Percentiles rank a stretch among this genome's conserved stretches.
Conservation (phyloP, 2,888 invertebrate species). For the Conus canariensis region DNA sequence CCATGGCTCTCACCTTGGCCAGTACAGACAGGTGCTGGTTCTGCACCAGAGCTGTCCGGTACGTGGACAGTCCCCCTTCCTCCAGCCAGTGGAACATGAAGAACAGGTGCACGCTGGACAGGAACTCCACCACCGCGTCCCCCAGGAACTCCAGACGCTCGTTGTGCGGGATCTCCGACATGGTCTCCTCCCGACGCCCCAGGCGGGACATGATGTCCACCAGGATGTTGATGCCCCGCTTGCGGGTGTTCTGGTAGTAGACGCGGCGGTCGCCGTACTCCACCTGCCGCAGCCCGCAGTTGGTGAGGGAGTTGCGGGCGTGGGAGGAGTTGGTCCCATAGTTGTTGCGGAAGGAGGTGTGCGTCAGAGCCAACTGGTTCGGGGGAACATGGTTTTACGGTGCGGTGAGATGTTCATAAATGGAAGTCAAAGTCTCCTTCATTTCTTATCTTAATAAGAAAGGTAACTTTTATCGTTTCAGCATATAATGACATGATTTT, state of each 20-base stretch:
- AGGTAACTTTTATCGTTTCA: too few relatives aligned
- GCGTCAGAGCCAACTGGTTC: constrained; percentile 90
- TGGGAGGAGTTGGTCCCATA: constrained; percentile 99
- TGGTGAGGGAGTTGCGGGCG: constrained; percentile 95
- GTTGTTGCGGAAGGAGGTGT: constrained; percentile 97
- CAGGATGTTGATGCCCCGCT: constrained; percentile 95
- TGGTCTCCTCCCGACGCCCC: constrained; percentile 88
- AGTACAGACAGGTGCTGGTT: constrained; percentile 97
- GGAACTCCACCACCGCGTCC: constrained; percentile 98
- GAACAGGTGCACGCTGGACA: constrained; percentile 97
- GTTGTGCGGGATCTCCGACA: constrained; percentile 86
- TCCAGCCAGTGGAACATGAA: constrained; percentile 97
- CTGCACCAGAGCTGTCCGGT: constrained; percentile 97
- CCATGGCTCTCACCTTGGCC: constrained; percentile 82
- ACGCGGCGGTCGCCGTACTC: constrained; percentile 95
- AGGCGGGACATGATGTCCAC: constrained; percentile 98
- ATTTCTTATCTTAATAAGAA: too few relatives aligned
- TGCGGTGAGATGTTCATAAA: too few relatives aligned
- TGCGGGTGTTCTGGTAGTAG: constrained; percentile 94
- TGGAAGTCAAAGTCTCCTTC: too few relatives aligned
- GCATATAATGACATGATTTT: too few relatives aligned
- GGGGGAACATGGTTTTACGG: neutral
- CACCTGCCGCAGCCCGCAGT: constrained; percentile 97
- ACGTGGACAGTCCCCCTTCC: constrained; percentile 98
- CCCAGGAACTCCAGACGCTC: constrained; percentile 98